Evolutionary conservation across 2,888 invertebrate genomes (phyloP).

Genomic region (Macrophya alboannulata): DNA sequence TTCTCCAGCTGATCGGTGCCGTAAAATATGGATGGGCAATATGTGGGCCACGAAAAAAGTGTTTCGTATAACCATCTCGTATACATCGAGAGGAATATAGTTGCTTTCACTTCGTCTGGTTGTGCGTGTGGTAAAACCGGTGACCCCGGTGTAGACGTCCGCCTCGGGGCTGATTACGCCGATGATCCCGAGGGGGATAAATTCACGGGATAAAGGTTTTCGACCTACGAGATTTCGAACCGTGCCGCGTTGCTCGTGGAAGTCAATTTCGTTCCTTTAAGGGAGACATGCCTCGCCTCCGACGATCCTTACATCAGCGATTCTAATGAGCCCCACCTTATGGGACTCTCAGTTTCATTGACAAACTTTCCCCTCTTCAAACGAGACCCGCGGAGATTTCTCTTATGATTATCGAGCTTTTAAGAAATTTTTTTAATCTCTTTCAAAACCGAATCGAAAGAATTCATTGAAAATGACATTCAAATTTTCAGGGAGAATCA

Average conservation of each 20-base stretch:
- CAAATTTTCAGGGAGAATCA: background rate
- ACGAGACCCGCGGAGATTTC: background rate
- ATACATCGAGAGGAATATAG: conserved; percentile 13
- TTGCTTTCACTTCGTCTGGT: conserved; percentile 51
- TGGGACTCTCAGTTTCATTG: conserved; percentile 49
- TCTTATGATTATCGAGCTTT: background rate
- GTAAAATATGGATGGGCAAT: conserved; percentile 3
- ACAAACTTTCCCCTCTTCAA: conserved; percentile 49
- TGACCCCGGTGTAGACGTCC: conserved; percentile 34
- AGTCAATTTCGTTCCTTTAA: conserved; percentile 23
- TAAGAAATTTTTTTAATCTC: too few relatives aligned
- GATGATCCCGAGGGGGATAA: background rate
- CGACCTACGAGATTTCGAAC: conserved; percentile 14
- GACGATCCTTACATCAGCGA: conserved; percentile 45
- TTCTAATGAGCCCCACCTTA: conserved; percentile 54
- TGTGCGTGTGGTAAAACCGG: conserved; percentile 43
- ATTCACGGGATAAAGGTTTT: conserved; percentile 8
- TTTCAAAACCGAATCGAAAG: too few relatives aligned
- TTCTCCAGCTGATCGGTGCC: background rate
- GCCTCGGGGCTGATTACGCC: conserved; percentile 47
- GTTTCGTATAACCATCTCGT: conserved; percentile 10
- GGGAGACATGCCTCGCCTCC: conserved; percentile 41
- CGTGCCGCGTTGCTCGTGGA: conserved; percentile 7
- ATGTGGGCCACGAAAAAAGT: conserved; percentile 18
- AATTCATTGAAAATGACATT: background rate